A percentile compares a stretch with the other conserved stretches of the same genome.
These are phyloP conservation scores for Drosophila lacteicornis DNA, from an alignment of 1,140 invertebrate genomes.

Conservation along the genomic window DNA sequence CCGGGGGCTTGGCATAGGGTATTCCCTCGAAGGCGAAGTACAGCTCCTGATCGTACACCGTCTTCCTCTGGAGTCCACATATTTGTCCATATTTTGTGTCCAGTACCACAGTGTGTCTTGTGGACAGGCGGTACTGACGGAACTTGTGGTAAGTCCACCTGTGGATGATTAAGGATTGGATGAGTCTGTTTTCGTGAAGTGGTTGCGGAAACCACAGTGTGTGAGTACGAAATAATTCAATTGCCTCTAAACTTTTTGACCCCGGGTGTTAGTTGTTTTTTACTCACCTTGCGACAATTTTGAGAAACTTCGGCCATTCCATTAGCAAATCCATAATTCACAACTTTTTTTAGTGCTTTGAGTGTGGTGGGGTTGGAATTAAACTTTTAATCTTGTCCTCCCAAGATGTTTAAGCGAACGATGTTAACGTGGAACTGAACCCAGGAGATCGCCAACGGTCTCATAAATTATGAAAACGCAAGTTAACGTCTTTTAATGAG, in stretches of 20 bases:
- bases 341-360: too few species aligned
- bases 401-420: slow-evolving; percentile 9
- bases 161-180: not conserved
- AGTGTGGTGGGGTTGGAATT: not conserved
- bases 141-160: slow-evolving; percentile 61
- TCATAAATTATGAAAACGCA: not conserved
- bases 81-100: slow-evolving; percentile 61
- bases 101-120: slow-evolving; percentile 45
- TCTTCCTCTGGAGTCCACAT: slow-evolving; percentile 59
- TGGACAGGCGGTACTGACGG: slow-evolving; percentile 56
- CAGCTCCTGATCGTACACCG: slow-evolving; percentile 59
- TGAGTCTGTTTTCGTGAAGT: not conserved
- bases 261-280: not conserved
- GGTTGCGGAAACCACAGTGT: not conserved
- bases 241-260: too few species aligned
- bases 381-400: slow-evolving; percentile 6
- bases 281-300: slow-evolving; percentile 61
- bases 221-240: not conserved
- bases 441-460: not conserved
- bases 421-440: not conserved
- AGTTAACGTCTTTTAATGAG: too few species aligned
- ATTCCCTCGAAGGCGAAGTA: slow-evolving; percentile 71
- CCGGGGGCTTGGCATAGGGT: too few species aligned
- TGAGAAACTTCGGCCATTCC: slow-evolving; percentile 50
- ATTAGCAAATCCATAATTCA: slow-evolving; percentile 9